Percentiles rank a stretch among this genome's conserved stretches.
Evolutionary conservation across 2,797 vertebrate species (phyloP).

Genomic region (Capromys pilorides): DNA sequence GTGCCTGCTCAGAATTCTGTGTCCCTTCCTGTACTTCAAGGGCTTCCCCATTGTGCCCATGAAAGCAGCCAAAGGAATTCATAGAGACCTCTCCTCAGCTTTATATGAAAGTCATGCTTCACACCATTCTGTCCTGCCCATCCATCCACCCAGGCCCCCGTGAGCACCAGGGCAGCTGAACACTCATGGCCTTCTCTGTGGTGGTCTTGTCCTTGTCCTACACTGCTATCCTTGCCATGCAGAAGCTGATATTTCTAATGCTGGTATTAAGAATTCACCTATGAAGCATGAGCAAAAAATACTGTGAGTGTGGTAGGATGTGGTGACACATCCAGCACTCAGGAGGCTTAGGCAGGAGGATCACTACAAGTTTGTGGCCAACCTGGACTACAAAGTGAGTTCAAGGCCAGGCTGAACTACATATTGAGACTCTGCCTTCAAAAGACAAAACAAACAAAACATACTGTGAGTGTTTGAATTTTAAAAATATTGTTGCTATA

Average conservation of each 20-base stretch:
- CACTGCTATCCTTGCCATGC: background rate
- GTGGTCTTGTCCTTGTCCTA: rapidly evolving
- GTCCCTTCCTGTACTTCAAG: background rate
- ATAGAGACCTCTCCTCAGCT: background rate
- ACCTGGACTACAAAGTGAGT: background rate
- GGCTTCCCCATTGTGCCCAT: background rate
- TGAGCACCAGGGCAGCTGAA: background rate
- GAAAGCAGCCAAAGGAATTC: background rate
- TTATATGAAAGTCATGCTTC: background rate
- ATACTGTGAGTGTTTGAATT: background rate
- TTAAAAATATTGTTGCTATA: background rate
- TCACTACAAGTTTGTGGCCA: background rate
- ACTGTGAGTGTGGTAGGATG: background rate
- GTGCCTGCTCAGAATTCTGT: background rate
- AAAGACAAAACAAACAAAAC: background rate
- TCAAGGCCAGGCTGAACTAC: background rate
- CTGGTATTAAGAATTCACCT: background rate
- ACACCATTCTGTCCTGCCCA: background rate
- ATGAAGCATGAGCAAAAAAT: background rate
- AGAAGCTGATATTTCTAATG: background rate
- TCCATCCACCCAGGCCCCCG: too few relatives aligned
- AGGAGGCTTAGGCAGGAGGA: background rate
- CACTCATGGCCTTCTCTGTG: rapidly evolving
- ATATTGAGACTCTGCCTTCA: background rate
- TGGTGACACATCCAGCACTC: background rate